phyloP scores from a whole-genome alignment of 2,113 vertebrate genomes.

The Actenoides lindsayi region DNA sequence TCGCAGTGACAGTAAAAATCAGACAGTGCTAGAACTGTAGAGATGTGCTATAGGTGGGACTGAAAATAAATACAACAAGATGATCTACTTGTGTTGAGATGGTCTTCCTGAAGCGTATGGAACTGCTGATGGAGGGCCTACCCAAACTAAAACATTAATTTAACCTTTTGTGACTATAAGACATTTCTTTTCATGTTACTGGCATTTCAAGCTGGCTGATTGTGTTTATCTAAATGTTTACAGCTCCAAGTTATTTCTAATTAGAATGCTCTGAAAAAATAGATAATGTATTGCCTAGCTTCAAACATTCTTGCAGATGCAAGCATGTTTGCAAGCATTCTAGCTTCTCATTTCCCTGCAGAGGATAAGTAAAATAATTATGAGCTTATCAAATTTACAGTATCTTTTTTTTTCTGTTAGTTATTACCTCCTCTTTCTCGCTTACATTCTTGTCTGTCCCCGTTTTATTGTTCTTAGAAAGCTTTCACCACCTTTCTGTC shows the following conservation, averaged over 20 bases:
- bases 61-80: background rate
- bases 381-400: background rate
- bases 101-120: background rate
- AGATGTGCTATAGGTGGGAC: background rate
- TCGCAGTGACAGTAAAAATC: background rate
- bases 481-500: background rate
- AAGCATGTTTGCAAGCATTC: background rate
- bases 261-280: conserved; percentile 11
- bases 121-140: background rate
- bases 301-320: background rate
- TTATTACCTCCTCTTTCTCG: background rate
- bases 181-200: background rate
- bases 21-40: background rate
- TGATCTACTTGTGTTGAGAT: background rate
- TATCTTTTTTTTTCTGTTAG: background rate
- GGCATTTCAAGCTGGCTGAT: background rate
- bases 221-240: background rate
- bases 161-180: background rate
- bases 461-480: background rate
- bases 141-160: background rate
- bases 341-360: background rate
- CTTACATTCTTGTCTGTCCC: background rate
- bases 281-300: background rate
- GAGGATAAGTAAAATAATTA: conserved; percentile 23
- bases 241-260: background rate